Evolutionary conservation across 2,888 invertebrate species (phyloP), one percentile per base, ranked within the genome.

Genomic region (Drosophila hawaiiensis): DNA sequence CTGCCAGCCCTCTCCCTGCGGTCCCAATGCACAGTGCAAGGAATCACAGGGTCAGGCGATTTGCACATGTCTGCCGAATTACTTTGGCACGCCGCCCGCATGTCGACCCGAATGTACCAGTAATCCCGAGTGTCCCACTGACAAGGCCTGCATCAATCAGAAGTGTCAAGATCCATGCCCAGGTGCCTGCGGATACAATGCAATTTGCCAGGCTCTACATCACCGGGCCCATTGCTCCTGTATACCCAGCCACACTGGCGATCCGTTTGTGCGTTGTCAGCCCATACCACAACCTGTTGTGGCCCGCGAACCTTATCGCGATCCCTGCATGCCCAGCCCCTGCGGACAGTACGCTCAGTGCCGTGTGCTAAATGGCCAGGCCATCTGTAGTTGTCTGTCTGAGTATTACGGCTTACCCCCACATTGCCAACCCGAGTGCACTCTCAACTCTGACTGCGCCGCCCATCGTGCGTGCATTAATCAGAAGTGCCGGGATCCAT

Each of bases 1-100:
- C 16, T 97, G 97, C 91, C 91, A 94, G 63, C 97, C 97, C 68
- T 96, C 96, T 28, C 97, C 97, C 2, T 97, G 97, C 91, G 97
- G 97, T 55, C 93, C 94, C 33, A 96, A 96, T 92, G 95, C 97
- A 19, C 95, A 96, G 86, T 97, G 97, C 89, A 94, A 95, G 55
- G 95, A 95, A 82, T 91, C 94, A 25, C 94, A 95, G 79, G 94
- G 94, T 47, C 95, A 95, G 79, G 94, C 95, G n/a, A 94, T 95
- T 22, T 96, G 96, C 88, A 95, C 95, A 19, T 95, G 96, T 87
- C 92, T 94, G 39, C 91, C 94, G 39, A 94, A 94, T 58, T 96
- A 95, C 86, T 94, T 95, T 56, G 96, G 96, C 60, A 95, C 94
- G 78, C 95, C 96, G 62, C 96, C 96, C 50, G 91, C 93, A n/a